Evolutionary conservation across 2,113 vertebrate genomes (phyloP), one percentile per base, ranked within the genome.

Genomic region (Uropsilus gracilis): DNA sequence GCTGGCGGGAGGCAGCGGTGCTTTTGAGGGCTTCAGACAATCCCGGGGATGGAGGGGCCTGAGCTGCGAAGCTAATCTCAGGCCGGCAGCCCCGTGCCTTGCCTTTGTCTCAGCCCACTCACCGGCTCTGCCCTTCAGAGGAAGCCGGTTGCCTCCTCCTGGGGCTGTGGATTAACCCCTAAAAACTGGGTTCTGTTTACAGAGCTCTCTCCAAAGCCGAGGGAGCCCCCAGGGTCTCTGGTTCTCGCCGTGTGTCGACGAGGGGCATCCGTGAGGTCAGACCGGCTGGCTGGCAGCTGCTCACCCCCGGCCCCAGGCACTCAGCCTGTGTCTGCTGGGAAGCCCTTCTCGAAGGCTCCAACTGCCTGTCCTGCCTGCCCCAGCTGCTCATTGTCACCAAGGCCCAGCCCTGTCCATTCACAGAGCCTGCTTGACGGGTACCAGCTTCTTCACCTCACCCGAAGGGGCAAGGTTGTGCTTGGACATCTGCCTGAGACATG

Each of bases 161-260:
- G 95, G 68, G 86, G 83, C 57, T 91, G 28, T 0, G 12, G 94
- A 95, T 97, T 96, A 97, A 94, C 96, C 95, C 97, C 87, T 91
- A 48, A 96, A 91, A 96, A 86, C 83, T 10, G 86, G 92, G 75
- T 95, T 76, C 63, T 96, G 87, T 97, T 97, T 96, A 93, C 76
- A 93, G 93, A 94, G 90, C 95, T 95, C 73, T 94, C 66, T 95
- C 84, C 46, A 80, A 89, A 94, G 94, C 77, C 6, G 32, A 83
- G 50, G 88, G 50, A 69, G 81, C 72, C 94, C 72, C 94, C 2
- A 2, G 73, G 80, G 64, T 28, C 82, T 76, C 82, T 20, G 22
- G 66, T 6, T 77, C 68, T 55, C 75, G 69, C 73, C 91, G 59
- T 48, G 89, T 90, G 71, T 95, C 95, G 94, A 95, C 48, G 3